These are phyloP conservation scores for Polypedilum pembai DNA, from an alignment of 1,140 invertebrate genomes.

Conservation along the genomic window DNA sequence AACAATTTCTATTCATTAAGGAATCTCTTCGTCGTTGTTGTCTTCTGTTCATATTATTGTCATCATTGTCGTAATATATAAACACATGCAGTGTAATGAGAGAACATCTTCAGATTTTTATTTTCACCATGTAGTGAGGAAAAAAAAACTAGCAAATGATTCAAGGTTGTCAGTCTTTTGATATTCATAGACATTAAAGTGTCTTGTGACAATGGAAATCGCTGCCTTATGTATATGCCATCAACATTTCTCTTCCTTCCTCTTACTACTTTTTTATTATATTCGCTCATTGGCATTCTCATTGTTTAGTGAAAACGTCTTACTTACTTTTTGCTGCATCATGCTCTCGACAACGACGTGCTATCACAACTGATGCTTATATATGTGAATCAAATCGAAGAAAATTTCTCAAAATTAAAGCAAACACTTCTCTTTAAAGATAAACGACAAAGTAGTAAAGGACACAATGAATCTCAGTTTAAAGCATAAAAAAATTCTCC, in stretches of 20 bases:
- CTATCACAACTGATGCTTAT: not conserved
- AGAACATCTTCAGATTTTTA: not conserved
- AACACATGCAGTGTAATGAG: not conserved
- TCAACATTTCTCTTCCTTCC: slow-evolving; percentile 7
- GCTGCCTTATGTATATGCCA: not conserved
- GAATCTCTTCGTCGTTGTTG: not conserved
- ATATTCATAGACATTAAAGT: slow-evolving; percentile 5
- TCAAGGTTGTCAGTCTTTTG: not conserved
- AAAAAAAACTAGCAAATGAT: not conserved
- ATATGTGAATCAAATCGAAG: not conserved
- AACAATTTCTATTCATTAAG: slow-evolving; percentile 19
- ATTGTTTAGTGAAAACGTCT: not conserved
- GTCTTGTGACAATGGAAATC: not conserved
- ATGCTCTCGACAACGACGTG: not conserved
- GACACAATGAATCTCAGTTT: not conserved
- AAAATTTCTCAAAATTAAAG: not conserved
- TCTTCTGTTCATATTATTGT: slow-evolving; percentile 1
- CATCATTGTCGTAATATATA: not conserved
- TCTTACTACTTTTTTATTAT: not conserved
- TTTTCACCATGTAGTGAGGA: not conserved
- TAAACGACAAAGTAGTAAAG: not conserved
- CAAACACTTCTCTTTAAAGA: not conserved
- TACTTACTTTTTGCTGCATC: slow-evolving; percentile 11
- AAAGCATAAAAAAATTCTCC: slow-evolving; percentile 4
- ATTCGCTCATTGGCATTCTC: not conserved